Percentiles rank a stretch among this genome's conserved stretches.
These are phyloP conservation scores for Natrix natrix DNA, from an alignment of 2,797 vertebrate genomes.

Conservation along the genomic window DNA sequence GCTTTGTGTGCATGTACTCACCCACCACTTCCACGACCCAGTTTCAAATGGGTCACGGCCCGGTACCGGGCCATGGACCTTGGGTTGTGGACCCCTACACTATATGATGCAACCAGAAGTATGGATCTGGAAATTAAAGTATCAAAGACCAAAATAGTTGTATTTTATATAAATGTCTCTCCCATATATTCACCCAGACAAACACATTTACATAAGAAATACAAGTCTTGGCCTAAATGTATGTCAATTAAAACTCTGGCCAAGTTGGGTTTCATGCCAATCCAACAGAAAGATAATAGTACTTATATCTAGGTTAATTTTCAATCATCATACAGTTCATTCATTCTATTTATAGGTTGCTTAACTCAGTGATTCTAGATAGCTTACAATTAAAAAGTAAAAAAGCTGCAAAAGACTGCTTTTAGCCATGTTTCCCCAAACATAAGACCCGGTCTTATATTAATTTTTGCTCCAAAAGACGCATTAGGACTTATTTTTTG, in stretches of 20 bases:
- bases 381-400: neutral
- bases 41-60: too few species aligned
- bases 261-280: neutral
- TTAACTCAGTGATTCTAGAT: neutral
- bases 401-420: neutral
- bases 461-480: too few species aligned
- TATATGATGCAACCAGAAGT: neutral
- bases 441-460: too few species aligned
- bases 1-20: too few species aligned
- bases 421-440: neutral
- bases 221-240: neutral
- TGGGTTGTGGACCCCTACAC: too few species aligned
- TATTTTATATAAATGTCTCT: neutral
- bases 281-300: neutral
- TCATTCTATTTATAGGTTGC: neutral
- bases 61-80: too few species aligned
- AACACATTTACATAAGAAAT: neutral
- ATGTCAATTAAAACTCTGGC: neutral
- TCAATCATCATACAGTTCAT: neutral
- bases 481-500: too few species aligned
- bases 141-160: neutral
- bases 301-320: neutral
- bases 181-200: neutral
- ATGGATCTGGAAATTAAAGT: neutral
- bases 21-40: too few species aligned